Conservation (phyloP, 2,888 invertebrate species). For the Baronia brevicornis region DNA sequence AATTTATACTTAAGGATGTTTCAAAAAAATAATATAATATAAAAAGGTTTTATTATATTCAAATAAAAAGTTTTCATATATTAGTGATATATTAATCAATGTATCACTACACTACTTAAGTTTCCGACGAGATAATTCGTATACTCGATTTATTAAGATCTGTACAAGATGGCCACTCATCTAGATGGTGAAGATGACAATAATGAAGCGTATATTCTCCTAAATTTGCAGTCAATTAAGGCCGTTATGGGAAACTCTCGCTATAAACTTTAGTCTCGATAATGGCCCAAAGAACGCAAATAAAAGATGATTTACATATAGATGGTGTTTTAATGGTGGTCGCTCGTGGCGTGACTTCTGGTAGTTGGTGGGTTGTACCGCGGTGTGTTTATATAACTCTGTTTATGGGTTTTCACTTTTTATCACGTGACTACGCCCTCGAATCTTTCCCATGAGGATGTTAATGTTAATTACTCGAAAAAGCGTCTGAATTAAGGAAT, state of each 20-base stretch:
- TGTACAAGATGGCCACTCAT: background rate
- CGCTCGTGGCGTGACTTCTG: slow-evolving; percentile 8
- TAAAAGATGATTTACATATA: slow-evolving; percentile 7
- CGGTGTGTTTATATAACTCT: slow-evolving; percentile 9
- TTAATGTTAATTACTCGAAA: background rate
- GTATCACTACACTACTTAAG: no score
- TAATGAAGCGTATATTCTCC: slow-evolving; percentile 1
- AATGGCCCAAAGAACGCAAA: slow-evolving; percentile 5
- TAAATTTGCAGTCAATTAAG: slow-evolving; percentile 6
- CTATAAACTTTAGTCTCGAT: slow-evolving; percentile 7
- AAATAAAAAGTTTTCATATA: no score
- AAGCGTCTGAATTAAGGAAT: background rate
- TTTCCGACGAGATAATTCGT: no score
- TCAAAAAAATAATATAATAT: no score
- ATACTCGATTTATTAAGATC: no score
- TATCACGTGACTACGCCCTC: background rate
- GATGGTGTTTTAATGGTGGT: slow-evolving; percentile 6
- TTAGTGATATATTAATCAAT: no score
- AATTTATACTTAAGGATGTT: no score
- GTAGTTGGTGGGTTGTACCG: slow-evolving; percentile 6
- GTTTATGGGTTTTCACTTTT: slow-evolving; percentile 3
- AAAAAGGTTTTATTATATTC: no score
- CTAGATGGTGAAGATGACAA: background rate
- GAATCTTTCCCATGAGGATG: background rate
- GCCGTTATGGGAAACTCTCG: slow-evolving; percentile 3